These are phyloP conservation scores for Acleris holmiana DNA, from an alignment of 2,888 invertebrate species.

Conservation along the genomic window DNA sequence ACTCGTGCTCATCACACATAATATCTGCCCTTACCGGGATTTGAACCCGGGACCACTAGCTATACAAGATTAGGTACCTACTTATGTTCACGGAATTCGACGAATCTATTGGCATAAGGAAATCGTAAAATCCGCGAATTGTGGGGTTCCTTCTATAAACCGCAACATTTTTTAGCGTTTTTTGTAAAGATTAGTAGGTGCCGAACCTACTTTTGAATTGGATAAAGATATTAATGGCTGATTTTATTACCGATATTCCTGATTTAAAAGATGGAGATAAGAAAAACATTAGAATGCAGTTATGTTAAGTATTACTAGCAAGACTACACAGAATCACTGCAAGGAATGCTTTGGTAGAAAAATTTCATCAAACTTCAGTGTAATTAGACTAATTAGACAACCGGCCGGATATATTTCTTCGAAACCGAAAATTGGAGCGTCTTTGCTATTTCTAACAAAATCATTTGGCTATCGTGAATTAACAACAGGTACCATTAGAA, in stretches of 20 bases:
- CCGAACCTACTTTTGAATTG: background rate
- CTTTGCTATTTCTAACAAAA: too few relatives aligned
- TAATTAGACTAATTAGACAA: slow-evolving; percentile 20
- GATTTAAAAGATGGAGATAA: slow-evolving; percentile 7
- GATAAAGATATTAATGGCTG: background rate
- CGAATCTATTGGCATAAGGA: too few relatives aligned
- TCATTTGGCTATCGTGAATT: background rate
- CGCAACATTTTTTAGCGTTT: too few relatives aligned
- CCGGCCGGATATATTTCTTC: slow-evolving; percentile 9
- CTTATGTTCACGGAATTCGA: too few relatives aligned
- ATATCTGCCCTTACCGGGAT: too few relatives aligned
- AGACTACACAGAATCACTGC: slow-evolving; percentile 4
- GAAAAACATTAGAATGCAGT: background rate
- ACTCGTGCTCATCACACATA: too few relatives aligned
- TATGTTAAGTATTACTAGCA: slow-evolving; percentile 12
- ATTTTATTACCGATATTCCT: too few relatives aligned
- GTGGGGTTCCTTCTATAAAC: too few relatives aligned
- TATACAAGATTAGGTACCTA: too few relatives aligned
- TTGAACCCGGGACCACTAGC: too few relatives aligned
- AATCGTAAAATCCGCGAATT: too few relatives aligned
- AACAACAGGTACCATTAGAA: background rate
- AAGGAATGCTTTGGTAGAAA: slow-evolving; percentile 11
- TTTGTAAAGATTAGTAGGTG: too few relatives aligned
- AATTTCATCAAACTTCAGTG: slow-evolving; percentile 1
- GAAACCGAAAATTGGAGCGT: background rate